Base-by-base conservation (phyloP, 2,888 invertebrate species). In the Amaurobius ferox region DNA sequence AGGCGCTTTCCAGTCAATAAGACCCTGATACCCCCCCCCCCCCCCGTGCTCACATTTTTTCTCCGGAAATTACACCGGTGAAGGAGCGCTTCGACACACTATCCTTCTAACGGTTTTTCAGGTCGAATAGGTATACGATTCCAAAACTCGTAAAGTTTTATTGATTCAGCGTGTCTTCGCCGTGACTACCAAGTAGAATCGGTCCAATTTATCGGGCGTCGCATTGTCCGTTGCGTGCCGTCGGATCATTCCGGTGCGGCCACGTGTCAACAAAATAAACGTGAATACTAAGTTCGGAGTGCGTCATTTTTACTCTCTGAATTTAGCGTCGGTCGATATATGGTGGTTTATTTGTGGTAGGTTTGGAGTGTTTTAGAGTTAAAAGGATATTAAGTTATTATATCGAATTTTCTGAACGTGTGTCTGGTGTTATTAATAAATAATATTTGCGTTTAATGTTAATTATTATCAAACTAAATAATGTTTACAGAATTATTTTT, bases 161-260 rank as follows among this genome's bases (percentile, higher is more conserved):
- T 80, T 80, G 79, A 80, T 80, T 73, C 79, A 80, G 79, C 64
- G 40, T 73, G 35, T 68, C 55, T 68, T 26, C 9, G 44, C 73
- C 79, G 73, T 80, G 79, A 67, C 35, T 48, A 19, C 39, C 64
- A 28, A 39, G 23, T 32, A 73, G 26, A 32, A 23, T 28, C 23
- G 73, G 29, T 67, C 55, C 71, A 80, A 80, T 80, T 80, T 80
- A 79, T 73, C 35, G 28, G 73, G 79, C 79, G 79, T 66, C 73
- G 35, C 35, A 19, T 32, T n/a, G 79, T 28, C 67, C 67, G 28
- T 80, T 67, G 73, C 79, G 79, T 80, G 79, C 66, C 11, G 9
- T 3, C 28, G 11, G 55, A 70, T 61, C 61, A 68, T 70, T 39
- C 55, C 55, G 35, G 55, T 29, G 39, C 9, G 11, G 28, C 32